Conservation (phyloP, 2,113 vertebrate genomes). For the Campylorhamphus procurvoides region DNA sequence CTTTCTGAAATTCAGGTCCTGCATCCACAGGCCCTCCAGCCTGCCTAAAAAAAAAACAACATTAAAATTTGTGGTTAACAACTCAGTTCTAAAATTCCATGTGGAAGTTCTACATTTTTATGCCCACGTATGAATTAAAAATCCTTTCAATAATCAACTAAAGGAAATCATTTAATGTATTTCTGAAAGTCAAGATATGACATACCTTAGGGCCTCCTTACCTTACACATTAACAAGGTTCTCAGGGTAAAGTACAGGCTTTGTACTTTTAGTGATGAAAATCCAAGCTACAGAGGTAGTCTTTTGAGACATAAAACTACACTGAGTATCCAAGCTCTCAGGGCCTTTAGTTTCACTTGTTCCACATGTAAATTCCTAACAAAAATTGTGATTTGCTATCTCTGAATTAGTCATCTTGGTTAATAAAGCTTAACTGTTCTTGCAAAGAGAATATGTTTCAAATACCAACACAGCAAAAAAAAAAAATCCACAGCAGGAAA, state of each 20-base stretch:
- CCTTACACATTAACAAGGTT: neutral
- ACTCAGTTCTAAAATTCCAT: neutral
- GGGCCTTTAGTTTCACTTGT: neutral
- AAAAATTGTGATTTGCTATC: neutral
- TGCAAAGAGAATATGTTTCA: neutral
- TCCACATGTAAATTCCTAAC: neutral
- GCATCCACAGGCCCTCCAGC: slow-evolving; percentile 85
- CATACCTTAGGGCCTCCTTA: neutral
- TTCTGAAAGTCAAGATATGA: neutral
- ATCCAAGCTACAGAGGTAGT: neutral
- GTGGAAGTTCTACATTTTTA: neutral
- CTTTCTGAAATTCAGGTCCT: slow-evolving; percentile 86
- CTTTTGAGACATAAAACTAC: neutral
- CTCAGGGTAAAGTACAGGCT: neutral
- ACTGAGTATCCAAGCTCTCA: neutral
- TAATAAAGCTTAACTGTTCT: neutral
- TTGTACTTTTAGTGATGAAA: neutral
- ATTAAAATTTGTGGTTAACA: neutral
- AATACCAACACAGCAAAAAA: neutral
- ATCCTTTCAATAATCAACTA: neutral
- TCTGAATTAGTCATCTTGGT: neutral
- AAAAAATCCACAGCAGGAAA: accelerated
- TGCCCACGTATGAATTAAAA: neutral
- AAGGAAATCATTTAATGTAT: neutral
- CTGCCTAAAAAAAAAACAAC: slow-evolving; percentile 73